Evolutionary conservation across 1,140 invertebrate species (phyloP).

Genomic region (Drosophila sp.): DNA sequence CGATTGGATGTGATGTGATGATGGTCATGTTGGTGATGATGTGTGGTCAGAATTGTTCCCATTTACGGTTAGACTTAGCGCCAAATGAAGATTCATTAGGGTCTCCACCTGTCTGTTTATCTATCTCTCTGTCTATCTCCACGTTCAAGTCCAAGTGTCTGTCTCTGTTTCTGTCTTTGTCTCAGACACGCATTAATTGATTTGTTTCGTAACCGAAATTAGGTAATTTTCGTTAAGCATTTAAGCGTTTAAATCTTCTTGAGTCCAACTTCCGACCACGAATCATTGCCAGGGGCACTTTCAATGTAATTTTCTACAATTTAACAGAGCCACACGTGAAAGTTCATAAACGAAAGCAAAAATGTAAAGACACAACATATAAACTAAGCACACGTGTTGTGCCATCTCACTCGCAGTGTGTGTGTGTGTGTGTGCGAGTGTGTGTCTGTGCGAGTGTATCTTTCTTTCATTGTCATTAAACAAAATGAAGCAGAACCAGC

Average conservation of each 20-base stretch:
- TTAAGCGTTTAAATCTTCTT: constrained; percentile 70
- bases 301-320: constrained; percentile 62
- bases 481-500: constrained; percentile 78
- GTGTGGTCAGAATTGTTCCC: constrained; percentile 20
- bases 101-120: not conserved
- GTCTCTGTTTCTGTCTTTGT: not conserved
- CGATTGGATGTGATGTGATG: too few relatives aligned
- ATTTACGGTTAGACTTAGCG: not conserved
- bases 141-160: too few relatives aligned
- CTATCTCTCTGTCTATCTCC: not conserved
- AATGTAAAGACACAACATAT: constrained; percentile 50
- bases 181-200: constrained; percentile 72
- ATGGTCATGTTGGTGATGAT: too few relatives aligned
- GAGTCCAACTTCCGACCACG: constrained; percentile 40
- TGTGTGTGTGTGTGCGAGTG: constrained; percentile 7
- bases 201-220: constrained; percentile 81
- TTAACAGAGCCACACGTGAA: constrained; percentile 64
- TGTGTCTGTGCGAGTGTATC: constrained; percentile 14
- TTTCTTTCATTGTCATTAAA: constrained; percentile 78
- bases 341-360: constrained; percentile 80
- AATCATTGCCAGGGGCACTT: constrained; percentile 32
- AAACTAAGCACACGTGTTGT: constrained; percentile 53
- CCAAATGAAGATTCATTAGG: constrained; percentile 21
- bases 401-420: constrained; percentile 1
- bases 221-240: constrained; percentile 73